Conservation (phyloP, 2,113 vertebrate genomes). For the Semnornis frantzii region DNA sequence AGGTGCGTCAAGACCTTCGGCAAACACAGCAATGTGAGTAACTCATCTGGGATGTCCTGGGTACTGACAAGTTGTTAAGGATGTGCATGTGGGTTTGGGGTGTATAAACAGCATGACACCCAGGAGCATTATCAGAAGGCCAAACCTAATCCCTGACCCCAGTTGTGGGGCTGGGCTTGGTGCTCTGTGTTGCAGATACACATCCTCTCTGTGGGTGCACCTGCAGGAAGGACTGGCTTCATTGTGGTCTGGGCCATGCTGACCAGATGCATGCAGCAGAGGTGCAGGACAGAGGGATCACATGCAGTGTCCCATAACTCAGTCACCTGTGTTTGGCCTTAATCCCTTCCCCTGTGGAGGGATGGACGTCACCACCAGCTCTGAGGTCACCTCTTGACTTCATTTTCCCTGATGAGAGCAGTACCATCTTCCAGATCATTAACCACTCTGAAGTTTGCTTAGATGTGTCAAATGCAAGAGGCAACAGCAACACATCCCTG, state of each 20-base stretch:
- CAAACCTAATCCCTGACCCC: neutral
- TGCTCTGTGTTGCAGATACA: neutral
- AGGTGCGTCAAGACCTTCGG: slow-evolving; percentile 28
- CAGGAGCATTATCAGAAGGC: neutral
- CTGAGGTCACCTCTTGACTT: neutral
- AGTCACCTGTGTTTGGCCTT: neutral
- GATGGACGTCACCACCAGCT: neutral
- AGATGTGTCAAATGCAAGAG: neutral
- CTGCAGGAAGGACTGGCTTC: neutral
- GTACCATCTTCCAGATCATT: neutral
- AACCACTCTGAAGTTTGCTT: neutral
- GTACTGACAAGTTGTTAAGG: neutral
- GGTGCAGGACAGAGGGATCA: neutral
- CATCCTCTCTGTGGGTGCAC: fast-evolving
- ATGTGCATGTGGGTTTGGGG: neutral
- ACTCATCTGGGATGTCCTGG: neutral
- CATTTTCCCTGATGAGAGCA: neutral
- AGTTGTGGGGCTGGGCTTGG: neutral
- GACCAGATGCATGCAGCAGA: neutral
- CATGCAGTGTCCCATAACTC: neutral
- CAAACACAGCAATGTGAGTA: slow-evolving; percentile 40
- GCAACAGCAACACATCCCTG: neutral
- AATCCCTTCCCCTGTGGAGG: neutral
- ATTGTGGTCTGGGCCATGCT: neutral
- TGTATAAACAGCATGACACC: neutral